Percentiles rank a stretch among this genome's conserved stretches.
Conservation (phyloP, 2,797 vertebrate species). For the Dromococcyx pavoninus region DNA sequence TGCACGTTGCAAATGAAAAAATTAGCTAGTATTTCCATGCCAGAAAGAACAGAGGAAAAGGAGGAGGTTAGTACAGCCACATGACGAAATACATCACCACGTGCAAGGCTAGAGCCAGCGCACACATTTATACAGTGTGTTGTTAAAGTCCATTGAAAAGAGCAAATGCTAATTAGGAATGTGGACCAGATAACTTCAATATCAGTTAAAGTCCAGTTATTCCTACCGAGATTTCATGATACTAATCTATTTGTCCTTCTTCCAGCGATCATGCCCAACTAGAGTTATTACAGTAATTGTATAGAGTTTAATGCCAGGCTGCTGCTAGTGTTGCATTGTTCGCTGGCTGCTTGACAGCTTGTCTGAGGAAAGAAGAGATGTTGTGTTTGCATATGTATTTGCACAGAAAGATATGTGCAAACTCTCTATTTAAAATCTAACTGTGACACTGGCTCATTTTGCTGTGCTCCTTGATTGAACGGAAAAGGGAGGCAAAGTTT, state of each 20-base stretch:
- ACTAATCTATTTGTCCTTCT: constrained; percentile 46
- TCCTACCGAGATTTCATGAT: background rate
- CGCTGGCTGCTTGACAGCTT: background rate
- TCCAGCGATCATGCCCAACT: background rate
- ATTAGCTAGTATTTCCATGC: background rate
- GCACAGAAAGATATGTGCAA: background rate
- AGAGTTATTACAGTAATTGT: constrained; percentile 20
- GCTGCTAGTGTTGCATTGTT: background rate
- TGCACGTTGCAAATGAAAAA: background rate
- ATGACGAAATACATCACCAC: constrained; percentile 21
- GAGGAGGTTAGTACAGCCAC: background rate
- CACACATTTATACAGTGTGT: background rate
- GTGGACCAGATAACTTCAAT: constrained; percentile 39
- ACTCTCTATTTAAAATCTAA: background rate
- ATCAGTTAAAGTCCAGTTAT: constrained; percentile 15
- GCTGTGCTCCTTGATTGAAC: background rate
- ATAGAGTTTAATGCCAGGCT: background rate
- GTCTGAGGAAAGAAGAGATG: background rate
- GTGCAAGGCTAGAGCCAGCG: constrained; percentile 1
- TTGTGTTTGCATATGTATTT: background rate
- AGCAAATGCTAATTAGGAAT: constrained; percentile 37
- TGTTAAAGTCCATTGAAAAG: constrained; percentile 26
- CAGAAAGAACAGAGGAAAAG: background rate
- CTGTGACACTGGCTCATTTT: background rate
- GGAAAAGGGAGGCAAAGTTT: background rate